phyloP scores from a whole-genome alignment of 2,113 vertebrate species.

The Columbina picui region DNA sequence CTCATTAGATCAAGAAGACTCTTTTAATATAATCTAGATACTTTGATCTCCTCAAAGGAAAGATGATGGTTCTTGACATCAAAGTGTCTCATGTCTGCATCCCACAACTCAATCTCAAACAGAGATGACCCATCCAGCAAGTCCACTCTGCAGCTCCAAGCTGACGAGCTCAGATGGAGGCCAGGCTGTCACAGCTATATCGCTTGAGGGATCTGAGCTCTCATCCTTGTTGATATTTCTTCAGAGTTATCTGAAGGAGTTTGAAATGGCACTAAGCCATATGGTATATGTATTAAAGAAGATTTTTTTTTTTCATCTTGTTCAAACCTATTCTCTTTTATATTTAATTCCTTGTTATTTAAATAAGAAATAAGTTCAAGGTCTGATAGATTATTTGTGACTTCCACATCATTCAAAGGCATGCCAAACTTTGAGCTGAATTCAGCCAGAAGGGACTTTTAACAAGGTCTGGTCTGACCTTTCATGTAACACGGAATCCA shows the following conservation, averaged over 20 bases:
- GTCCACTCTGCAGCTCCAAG: not conserved
- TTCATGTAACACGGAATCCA: not conserved
- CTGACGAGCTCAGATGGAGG: not conserved
- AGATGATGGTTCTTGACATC: not conserved
- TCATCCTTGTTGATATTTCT: not conserved
- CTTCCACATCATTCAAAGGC: not conserved
- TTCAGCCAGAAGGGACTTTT: conserved; percentile 25
- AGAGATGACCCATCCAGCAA: not conserved
- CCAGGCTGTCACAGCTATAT: not conserved
- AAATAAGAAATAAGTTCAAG: conserved; percentile 35
- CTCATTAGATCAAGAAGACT: not conserved
- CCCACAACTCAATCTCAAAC: not conserved
- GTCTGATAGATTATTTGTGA: not conserved
- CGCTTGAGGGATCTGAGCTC: not conserved
- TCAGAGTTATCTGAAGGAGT: not conserved
- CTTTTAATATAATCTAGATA: not conserved
- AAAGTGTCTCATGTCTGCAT: not conserved
- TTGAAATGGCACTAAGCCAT: not conserved
- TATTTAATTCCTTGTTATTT: not conserved
- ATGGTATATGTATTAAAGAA: not conserved
- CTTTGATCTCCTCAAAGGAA: not conserved
- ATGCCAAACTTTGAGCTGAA: not conserved
- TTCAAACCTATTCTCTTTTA: not conserved
- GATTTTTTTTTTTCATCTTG: not conserved
- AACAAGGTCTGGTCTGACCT: conserved; percentile 15